phyloP scores from a whole-genome alignment of 2,797 vertebrate genomes.

The Synanceia verrucosa region DNA sequence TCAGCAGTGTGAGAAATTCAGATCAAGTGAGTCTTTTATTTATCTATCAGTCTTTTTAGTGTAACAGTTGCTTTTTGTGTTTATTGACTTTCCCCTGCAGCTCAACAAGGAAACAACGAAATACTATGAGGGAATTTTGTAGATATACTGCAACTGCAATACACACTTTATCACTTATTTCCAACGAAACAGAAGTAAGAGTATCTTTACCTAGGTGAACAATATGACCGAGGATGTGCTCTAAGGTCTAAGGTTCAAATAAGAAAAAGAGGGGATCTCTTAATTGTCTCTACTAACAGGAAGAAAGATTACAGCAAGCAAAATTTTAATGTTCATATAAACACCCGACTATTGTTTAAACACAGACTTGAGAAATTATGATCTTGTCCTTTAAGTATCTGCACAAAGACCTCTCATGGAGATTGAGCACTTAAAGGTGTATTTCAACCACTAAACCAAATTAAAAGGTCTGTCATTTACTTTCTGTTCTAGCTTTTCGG shows the following conservation, averaged over 20 bases:
- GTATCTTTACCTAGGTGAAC: too few species aligned
- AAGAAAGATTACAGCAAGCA: background rate
- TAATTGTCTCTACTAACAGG: background rate
- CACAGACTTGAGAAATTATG: background rate
- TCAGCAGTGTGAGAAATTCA: background rate
- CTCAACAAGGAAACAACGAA: background rate
- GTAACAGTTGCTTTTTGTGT: background rate
- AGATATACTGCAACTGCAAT: background rate
- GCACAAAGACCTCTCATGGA: constrained; percentile 44
- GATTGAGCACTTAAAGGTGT: constrained; percentile 4
- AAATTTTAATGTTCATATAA: background rate
- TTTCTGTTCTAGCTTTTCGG: constrained; percentile 37
- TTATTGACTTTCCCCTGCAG: background rate
- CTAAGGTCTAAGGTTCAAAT: too few species aligned
- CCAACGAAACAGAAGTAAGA: too few species aligned
- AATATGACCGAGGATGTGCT: too few species aligned
- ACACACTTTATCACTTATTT: background rate
- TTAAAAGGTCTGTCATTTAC: constrained; percentile 4
- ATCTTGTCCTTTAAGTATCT: constrained; percentile 35
- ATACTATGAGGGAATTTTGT: background rate
- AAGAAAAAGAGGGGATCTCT: background rate
- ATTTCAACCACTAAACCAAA: constrained; percentile 16
- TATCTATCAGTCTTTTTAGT: background rate
- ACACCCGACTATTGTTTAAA: background rate
- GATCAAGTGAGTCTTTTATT: background rate